phyloP scores from a whole-genome alignment of 92 coral and sea anemone species.

The Epizoanthus rinbou region DNA sequence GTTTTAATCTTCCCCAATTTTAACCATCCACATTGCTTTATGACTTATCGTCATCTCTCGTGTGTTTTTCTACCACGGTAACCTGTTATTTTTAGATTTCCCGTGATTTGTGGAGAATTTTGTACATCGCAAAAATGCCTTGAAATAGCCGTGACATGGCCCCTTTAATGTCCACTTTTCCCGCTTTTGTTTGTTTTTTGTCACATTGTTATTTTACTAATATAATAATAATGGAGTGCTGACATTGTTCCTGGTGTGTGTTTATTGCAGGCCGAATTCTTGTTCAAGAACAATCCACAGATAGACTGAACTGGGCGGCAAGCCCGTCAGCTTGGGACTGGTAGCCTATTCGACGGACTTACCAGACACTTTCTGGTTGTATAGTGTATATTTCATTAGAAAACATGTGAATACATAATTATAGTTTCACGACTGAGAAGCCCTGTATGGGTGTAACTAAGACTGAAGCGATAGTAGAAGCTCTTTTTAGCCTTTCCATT shows the following conservation, averaged over 20 bases:
- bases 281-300: conserved; percentile 98
- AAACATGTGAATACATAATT: conserved; percentile 19
- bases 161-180: neutral
- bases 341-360: conserved; percentile 30
- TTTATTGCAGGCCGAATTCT: conserved; percentile 86
- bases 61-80: too few relatives aligned
- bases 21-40: too few relatives aligned
- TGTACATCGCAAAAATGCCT: too few relatives aligned
- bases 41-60: too few relatives aligned
- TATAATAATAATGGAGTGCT: neutral
- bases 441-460: neutral
- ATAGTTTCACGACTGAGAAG: neutral
- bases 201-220: neutral
- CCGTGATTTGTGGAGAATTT: too few relatives aligned
- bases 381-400: conserved; percentile 11
- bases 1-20: too few relatives aligned
- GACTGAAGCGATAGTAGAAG: too few relatives aligned
- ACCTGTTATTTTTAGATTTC: too few relatives aligned
- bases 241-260: conserved; percentile 12
- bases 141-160: too few relatives aligned
- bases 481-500: neutral
- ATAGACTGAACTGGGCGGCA: conserved; percentile 61
- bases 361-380: neutral
- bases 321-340: conserved; percentile 7
- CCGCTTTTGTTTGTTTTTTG: neutral